Evolutionary conservation across 1,140 invertebrate species (phyloP).

Genomic region (Dendroctonus valens): DNA sequence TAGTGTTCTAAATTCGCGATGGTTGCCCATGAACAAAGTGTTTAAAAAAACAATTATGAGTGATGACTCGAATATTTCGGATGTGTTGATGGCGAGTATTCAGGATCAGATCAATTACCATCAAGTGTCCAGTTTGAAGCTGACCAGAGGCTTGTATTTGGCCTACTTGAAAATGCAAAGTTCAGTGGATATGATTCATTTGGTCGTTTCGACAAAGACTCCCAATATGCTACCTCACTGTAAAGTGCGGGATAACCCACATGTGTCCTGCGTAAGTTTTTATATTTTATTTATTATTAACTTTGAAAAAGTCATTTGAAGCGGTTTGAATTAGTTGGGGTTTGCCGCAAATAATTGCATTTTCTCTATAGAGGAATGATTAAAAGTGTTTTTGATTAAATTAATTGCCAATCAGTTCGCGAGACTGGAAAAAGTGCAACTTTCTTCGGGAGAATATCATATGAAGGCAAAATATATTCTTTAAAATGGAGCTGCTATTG

Average conservation of each 20-base stretch:
- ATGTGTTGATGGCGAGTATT: constrained; percentile 79
- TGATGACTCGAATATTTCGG: constrained; percentile 75
- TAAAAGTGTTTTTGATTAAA: no score
- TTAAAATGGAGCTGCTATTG: no score
- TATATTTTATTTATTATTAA: neutral
- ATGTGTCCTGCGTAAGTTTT: constrained; percentile 84
- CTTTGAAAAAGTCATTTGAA: no score
- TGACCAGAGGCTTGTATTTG: constrained; percentile 86
- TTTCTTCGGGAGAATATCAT: no score
- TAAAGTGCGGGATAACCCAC: constrained; percentile 90
- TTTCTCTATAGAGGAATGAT: neutral
- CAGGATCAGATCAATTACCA: constrained; percentile 91
- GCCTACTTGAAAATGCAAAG: constrained; percentile 95
- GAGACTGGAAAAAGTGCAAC: no score
- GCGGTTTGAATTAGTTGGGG: no score
- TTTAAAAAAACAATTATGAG: constrained; percentile 56
- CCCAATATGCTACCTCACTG: constrained; percentile 92
- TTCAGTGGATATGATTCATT: constrained; percentile 88
- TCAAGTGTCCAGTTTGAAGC: constrained; percentile 77
- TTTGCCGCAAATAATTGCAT: neutral
- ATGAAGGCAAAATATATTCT: no score
- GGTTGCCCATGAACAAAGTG: constrained; percentile 78
- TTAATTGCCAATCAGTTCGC: no score
- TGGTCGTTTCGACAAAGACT: constrained; percentile 86
- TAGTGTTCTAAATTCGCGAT: constrained; percentile 83